Evolutionary conservation across 2,113 vertebrate species (phyloP), one percentile per base, ranked within the genome.

Genomic region (Labrus mixtus): DNA sequence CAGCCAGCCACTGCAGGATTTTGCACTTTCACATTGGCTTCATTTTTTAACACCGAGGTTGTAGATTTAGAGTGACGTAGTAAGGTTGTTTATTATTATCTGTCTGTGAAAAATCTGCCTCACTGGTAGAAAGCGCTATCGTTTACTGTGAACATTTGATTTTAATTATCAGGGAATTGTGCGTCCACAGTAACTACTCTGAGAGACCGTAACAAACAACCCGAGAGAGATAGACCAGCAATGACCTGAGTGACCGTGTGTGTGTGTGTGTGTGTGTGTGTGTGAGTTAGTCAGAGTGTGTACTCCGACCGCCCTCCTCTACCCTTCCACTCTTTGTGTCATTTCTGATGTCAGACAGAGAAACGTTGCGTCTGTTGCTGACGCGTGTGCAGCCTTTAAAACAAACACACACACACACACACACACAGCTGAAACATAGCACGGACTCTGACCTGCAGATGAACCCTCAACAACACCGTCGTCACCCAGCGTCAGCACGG

Each of bases 381-480:
- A 87, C 68, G 70, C 76, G 23, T 1, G 13, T 36, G 57, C 66
- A 68, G 75, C 58, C 63, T 6, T 48, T 80, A 89, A 89, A 81
- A 70, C 51, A 82, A 87, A 87, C 81, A 80, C 80, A 23, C 37
- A 36, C 64, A 29, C 55, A 36, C 67, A 81, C 88, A 79, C 64
- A 29, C 55, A 36, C 67, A 81, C 88, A 79, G 84, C 76, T 87
- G 81, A 89, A 46, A 66, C 58, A n/a, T 82, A 56, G 82, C 63
- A 45, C 3, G 62, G 79, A 83, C 82, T 88, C 54, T 85, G 82
- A 76, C 79, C 81, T 12, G 3, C 13, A n/a, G 1, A 16, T 15
- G 60, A 73, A 66, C 73, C 74, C 56, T 23, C 68, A 75, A 59
- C 63, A 81, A 76, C 80, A 68, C 46, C 46, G 54, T 54, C 48